Base-by-base conservation (phyloP, 2,888 invertebrate species). In the Coenonympha glycerion region DNA sequence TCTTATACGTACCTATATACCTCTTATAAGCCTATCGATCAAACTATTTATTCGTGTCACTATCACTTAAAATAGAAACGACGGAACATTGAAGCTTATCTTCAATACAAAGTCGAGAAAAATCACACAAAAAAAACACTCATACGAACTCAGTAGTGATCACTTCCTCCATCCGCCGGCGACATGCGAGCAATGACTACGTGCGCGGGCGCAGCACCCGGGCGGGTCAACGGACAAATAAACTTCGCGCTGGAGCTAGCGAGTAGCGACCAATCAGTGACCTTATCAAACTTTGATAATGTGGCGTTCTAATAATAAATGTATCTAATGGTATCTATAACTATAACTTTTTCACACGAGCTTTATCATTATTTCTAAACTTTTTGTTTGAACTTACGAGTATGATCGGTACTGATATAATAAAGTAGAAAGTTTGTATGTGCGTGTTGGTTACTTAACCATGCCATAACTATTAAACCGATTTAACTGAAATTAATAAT, bases 221-320 rank as follows among this genome's bases (percentile, higher is more conserved):
- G 58, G 69, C 70, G 72, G 83, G 79, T 83, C 82, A 82, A 79
- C 73, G 81, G 63, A 82, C 82, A 82, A 77, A 64, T 65, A 62
- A 70, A 77, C 71, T 70, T 69, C 70, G 71, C 63, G 64, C 69
- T 64, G 71, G 65, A 72, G 69, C 73, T 68, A 66, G 68, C 16
- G 9, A 26, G 24, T 26, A 26, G 24, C 63, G 65, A 66, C 72
- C 64, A 69, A 71, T 68, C 75, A 71, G 68, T 72, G 79, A 80
- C 77, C 74, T 80, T 79, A 79, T 76, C 75, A 68, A 66, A 49
- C 49, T 11, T 28, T 13, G 42, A 37, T 40, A 28, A 26, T 41
- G 53, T 59, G 64, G 66, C 65, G 69, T 56, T 58, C 59, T 64
- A 62, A 62, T 54, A 58, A 57, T 40, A 21, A 11, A 13, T 13